phyloP scores from a whole-genome alignment of 64 coral and sea anemone species.

The Dendronephthya gigantea region DNA sequence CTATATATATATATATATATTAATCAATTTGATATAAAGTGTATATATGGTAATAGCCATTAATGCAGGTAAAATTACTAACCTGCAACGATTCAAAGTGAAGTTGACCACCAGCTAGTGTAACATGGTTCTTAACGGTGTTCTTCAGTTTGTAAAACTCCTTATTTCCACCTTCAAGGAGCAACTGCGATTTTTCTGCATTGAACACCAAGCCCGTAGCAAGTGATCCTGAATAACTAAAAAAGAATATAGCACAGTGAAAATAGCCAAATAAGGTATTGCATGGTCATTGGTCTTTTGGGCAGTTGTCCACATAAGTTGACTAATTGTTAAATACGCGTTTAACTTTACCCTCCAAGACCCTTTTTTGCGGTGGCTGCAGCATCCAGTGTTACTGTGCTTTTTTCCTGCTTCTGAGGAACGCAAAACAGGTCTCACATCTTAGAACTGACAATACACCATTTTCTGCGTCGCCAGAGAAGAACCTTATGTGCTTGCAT shows the following conservation, averaged over 20 bases:
- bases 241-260: too few species aligned
- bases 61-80: not conserved
- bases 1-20: too few species aligned
- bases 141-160: slow-evolving; percentile 1
- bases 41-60: too few species aligned
- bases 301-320: too few species aligned
- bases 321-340: too few species aligned
- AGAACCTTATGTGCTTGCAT: not conserved
- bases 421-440: not conserved
- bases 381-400: not conserved
- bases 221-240: not conserved
- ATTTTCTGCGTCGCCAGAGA: too few species aligned
- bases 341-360: not conserved
- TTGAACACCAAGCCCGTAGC: not conserved
- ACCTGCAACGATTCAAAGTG: slow-evolving; percentile 5
- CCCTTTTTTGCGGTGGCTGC: not conserved
- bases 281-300: too few species aligned
- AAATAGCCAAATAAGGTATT: too few species aligned
- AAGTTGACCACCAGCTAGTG: slow-evolving; percentile 1
- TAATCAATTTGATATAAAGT: too few species aligned
- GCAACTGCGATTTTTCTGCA: not conserved
- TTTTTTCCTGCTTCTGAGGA: not conserved
- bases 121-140: not conserved
- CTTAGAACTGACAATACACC: not conserved
- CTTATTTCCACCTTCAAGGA: not conserved